A percentile compares a stretch with the other conserved stretches of the same genome.
Evolutionary conservation across 1,140 invertebrate genomes (phyloP).

Genomic region (Daktulosphaira vitifoliae): DNA sequence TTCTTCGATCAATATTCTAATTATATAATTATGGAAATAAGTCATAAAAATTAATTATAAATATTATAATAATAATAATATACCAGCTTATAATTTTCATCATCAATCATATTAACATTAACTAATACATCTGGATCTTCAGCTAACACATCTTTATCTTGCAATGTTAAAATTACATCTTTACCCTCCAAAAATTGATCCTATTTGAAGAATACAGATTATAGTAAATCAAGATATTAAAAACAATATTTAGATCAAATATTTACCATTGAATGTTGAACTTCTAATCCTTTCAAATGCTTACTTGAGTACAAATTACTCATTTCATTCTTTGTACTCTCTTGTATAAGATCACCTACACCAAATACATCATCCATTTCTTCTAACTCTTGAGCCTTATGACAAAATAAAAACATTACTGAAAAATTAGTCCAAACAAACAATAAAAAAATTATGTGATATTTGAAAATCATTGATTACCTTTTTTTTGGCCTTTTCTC

Average conservation of each 20-base stretch:
- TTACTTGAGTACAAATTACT: constrained; percentile 55
- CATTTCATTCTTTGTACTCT: constrained; percentile 59
- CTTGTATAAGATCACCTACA: constrained; percentile 68
- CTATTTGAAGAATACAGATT: constrained; percentile 40
- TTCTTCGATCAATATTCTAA: constrained; percentile 74
- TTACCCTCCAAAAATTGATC: constrained; percentile 71
- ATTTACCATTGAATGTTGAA: constrained; percentile 47
- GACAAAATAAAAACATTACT: constrained; percentile 36
- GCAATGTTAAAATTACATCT: constrained; percentile 81
- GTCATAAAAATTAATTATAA: not conserved
- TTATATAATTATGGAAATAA: no score
- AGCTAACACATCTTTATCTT: constrained; percentile 85
- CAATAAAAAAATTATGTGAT: constrained; percentile 34
- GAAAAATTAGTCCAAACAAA: constrained; percentile 31
- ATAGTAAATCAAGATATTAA: not conserved
- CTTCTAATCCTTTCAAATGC: constrained; percentile 65
- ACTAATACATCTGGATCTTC: constrained; percentile 83
- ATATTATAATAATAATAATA: constrained; percentile 36
- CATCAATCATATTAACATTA: constrained; percentile 92
- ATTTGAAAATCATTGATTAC: constrained; percentile 49
- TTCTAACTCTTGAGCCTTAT: constrained; percentile 79
- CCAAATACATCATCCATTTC: constrained; percentile 95
- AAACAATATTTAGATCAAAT: not conserved
- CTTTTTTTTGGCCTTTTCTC: constrained; percentile 74
- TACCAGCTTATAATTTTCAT: constrained; percentile 80